Percentiles rank a stretch among this genome's conserved stretches.
Evolutionary conservation across 2,888 invertebrate genomes (phyloP).

Genomic region (Sympetrum striolatum): DNA sequence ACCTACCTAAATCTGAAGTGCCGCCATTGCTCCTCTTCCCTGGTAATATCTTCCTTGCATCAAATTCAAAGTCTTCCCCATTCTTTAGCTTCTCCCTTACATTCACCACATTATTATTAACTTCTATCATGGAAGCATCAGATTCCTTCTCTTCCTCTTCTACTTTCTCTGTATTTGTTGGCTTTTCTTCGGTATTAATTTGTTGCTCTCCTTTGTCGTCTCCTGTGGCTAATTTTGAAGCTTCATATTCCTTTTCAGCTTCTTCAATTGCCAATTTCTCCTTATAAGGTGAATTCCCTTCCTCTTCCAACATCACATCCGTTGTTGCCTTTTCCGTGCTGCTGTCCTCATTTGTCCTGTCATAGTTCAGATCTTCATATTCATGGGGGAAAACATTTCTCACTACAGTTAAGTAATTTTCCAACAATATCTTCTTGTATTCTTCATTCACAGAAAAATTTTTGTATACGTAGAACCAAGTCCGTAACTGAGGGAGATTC

Average conservation of each 20-base stretch:
- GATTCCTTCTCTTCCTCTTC: constrained; percentile 22
- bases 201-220: constrained; percentile 45
- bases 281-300: background rate
- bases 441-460: constrained; percentile 69
- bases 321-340: background rate
- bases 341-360: background rate
- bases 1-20: too few species aligned
- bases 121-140: background rate
- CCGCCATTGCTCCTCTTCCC: background rate
- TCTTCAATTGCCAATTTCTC: constrained; percentile 18
- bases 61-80: background rate
- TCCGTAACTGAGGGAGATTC: constrained; percentile 68
- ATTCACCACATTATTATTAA: background rate
- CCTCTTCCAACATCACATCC: background rate
- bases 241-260: constrained; percentile 55
- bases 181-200: background rate
- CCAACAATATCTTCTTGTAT: constrained; percentile 66
- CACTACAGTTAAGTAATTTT: constrained; percentile 69
- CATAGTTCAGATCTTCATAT: background rate
- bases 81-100: background rate
- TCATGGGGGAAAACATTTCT: constrained; percentile 63
- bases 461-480: constrained; percentile 72
- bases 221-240: constrained; percentile 50
- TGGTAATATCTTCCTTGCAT: background rate
- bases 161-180: background rate